Evolutionary conservation across 2,888 invertebrate genomes (phyloP).

Genomic region (Chrysolina americana): DNA sequence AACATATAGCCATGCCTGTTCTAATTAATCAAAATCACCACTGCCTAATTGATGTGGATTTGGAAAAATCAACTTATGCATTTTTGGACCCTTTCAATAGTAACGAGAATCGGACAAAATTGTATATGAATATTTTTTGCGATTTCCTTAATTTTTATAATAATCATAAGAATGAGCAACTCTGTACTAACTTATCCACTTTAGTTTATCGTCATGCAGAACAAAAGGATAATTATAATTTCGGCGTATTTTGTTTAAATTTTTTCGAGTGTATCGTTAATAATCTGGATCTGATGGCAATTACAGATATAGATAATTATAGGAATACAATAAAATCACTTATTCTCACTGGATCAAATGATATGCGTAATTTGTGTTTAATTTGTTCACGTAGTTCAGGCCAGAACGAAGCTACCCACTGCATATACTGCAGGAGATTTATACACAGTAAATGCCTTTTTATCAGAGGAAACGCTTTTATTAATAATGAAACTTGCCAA

Average conservation of each 20-base stretch:
- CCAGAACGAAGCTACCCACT: background rate
- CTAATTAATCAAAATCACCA: background rate
- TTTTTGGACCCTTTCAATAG: background rate
- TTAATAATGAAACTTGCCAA: background rate
- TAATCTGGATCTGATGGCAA: too few species aligned
- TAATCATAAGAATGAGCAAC: background rate
- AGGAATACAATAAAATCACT: too few species aligned
- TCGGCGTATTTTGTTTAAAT: background rate
- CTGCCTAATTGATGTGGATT: background rate
- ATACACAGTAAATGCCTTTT: too few species aligned
- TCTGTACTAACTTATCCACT: background rate
- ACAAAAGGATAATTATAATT: conserved; percentile 1
- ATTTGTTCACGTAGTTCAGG: too few species aligned
- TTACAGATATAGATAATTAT: too few species aligned
- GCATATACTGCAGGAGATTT: background rate
- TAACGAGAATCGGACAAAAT: background rate
- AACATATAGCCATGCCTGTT: too few species aligned
- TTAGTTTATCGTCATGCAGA: background rate
- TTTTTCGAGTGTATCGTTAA: background rate
- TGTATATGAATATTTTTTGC: too few species aligned
- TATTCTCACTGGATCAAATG: too few species aligned
- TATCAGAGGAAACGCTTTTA: background rate
- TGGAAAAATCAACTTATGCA: background rate
- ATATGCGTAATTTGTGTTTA: too few species aligned
- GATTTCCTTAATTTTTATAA: background rate